These are phyloP conservation scores for Argopecten irradians DNA, from an alignment of 1,140 invertebrate genomes.

Conservation along the genomic window DNA sequence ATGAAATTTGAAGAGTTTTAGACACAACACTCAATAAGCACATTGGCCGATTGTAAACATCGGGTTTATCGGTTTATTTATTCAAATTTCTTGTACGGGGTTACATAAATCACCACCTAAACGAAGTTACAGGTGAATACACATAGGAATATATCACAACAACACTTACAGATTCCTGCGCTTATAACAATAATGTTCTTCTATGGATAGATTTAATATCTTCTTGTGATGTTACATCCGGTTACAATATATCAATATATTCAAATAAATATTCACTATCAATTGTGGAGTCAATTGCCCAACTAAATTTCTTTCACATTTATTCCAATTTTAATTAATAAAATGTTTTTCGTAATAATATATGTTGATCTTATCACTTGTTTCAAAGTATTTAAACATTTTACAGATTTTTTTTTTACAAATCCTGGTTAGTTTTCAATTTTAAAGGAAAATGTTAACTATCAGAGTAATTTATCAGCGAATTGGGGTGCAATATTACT, in stretches of 20 bases:
- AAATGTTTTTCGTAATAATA: no score
- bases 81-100: neutral
- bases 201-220: neutral
- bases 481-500: no score
- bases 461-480: no score
- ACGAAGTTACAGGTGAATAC: neutral
- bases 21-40: neutral
- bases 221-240: no score
- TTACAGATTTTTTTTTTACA: no score
- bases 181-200: neutral
- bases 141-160: no score
- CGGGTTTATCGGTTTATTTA: constrained; percentile 4
- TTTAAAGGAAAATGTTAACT: no score
- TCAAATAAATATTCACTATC: neutral
- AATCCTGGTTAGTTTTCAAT: no score
- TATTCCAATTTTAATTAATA: no score
- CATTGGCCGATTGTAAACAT: neutral
- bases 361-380: no score
- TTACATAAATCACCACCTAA: neutral
- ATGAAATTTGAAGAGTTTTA: constrained; percentile 17
- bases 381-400: no score
- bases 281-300: neutral
- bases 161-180: neutral
- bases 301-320: no score
- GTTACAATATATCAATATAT: neutral